A percentile compares a stretch with the other conserved stretches of the same genome.
Conservation (phyloP, 1,140 invertebrate genomes). For the Sycobia sp. region DNA sequence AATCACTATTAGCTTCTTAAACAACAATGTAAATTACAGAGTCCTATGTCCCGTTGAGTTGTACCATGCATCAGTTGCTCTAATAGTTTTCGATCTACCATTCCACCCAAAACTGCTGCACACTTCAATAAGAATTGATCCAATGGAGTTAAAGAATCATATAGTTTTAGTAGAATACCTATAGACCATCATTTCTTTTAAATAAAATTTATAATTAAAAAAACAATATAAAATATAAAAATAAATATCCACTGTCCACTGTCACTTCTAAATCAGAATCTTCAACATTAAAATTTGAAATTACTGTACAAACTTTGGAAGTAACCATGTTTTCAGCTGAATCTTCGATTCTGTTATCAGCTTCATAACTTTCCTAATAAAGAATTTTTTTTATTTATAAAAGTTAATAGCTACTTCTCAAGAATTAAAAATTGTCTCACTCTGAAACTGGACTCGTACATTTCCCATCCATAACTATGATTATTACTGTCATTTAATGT, state of each 20-base stretch:
- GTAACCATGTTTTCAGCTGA: neutral
- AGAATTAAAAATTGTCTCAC: too few species aligned
- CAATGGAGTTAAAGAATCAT: constrained; percentile 65
- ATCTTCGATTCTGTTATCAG: constrained; percentile 14
- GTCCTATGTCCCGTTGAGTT: constrained; percentile 55
- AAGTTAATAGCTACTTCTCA: too few species aligned
- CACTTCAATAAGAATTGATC: constrained; percentile 69
- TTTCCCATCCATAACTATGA: constrained; percentile 43
- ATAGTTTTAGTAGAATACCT: constrained; percentile 66
- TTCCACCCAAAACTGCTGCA: constrained; percentile 65
- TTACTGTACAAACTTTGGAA: constrained; percentile 44
- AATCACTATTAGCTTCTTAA: neutral
- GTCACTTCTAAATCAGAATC: constrained; percentile 51
- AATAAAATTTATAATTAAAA: constrained; percentile 1
- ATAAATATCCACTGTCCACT: constrained; percentile 48
- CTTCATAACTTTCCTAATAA: constrained; percentile 31
- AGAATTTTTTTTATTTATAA: neutral
- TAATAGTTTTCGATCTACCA: constrained; percentile 65
- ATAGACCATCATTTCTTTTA: too few species aligned
- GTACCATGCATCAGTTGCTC: constrained; percentile 60
- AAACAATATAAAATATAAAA: neutral
- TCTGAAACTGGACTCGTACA: constrained; percentile 52
- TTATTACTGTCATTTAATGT: neutral
- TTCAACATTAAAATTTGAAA: constrained; percentile 42
- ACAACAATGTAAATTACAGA: constrained; percentile 48